These are phyloP conservation scores for Hippocampus comes DNA, from an alignment of 2,113 vertebrate species.

Conservation along the genomic window DNA sequence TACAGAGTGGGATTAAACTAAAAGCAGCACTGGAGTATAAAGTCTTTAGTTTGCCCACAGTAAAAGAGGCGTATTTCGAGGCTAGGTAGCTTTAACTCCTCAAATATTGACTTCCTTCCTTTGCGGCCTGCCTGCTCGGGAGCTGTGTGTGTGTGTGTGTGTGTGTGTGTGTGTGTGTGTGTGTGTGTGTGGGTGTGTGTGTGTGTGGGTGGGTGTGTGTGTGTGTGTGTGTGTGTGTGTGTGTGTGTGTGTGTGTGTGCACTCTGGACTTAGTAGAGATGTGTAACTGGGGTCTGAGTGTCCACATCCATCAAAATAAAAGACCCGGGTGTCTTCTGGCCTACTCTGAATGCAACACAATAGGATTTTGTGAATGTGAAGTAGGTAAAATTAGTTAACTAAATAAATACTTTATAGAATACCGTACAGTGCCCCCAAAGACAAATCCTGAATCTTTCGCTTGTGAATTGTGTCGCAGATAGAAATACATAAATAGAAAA, in stretches of 20 bases:
- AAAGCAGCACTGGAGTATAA: conserved; percentile 38
- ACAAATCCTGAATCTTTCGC: neutral
- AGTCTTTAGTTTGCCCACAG: conserved; percentile 33
- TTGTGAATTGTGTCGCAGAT: neutral
- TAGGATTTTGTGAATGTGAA: conserved; percentile 18
- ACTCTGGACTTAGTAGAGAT: conserved; percentile 57
- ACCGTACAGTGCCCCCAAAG: neutral
- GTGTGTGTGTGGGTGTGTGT: conserved; percentile 66
- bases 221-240: conserved; percentile 56
- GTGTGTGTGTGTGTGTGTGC: conserved; percentile 60
- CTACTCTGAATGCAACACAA: conserved; percentile 42
- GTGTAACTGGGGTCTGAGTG: conserved; percentile 58
- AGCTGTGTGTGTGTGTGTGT: conserved; percentile 64
- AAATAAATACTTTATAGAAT: neutral
- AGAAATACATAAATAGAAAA: conserved; percentile 44
- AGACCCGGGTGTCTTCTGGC: conserved; percentile 60
- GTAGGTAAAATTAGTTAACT: neutral
- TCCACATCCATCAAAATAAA: conserved; percentile 69
- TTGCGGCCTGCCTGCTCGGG: conserved; percentile 49
- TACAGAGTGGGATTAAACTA: conserved; percentile 14
- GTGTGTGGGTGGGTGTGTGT: conserved; percentile 57
- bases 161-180: conserved; percentile 48
- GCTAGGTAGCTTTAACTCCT: conserved; percentile 51
- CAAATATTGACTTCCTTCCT: conserved; percentile 73
- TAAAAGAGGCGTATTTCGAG: conserved; percentile 28